Evolutionary conservation across 2,888 invertebrate species (phyloP).

Genomic region (Hyposoter didymator): DNA sequence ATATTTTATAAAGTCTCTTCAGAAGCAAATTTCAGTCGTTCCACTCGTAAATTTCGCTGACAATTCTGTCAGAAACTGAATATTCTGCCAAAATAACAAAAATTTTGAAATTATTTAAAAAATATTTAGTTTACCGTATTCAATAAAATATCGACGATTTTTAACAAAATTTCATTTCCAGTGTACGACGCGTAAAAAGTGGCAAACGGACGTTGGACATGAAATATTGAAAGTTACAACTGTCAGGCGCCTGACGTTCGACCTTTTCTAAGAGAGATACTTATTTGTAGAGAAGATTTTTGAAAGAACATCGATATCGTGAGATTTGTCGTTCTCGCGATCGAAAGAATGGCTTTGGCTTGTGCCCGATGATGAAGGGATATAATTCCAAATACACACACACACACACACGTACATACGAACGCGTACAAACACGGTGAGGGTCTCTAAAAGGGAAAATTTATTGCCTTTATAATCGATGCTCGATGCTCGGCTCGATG

Average conservation of each 20-base stretch:
- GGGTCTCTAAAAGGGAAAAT: conserved; percentile 51
- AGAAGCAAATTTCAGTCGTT: too few species aligned
- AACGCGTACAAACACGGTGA: conserved; percentile 10
- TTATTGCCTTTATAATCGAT: conserved; percentile 66
- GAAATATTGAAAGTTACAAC: not conserved
- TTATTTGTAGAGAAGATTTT: conserved; percentile 3
- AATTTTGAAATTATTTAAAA: too few species aligned
- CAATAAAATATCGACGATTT: too few species aligned
- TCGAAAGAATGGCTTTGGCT: conserved; percentile 3
- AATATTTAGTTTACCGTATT: too few species aligned
- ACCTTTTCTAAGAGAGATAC: not conserved
- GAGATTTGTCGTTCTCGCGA: conserved; percentile 13
- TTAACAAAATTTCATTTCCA: too few species aligned
- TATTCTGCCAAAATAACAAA: too few species aligned
- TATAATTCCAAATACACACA: not conserved
- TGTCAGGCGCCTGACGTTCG: not conserved
- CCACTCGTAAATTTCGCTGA: too few species aligned
- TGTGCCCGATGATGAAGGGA: conserved; percentile 20
- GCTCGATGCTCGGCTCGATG: conserved; percentile 67
- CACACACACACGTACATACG: conserved; percentile 15
- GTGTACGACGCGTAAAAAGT: not conserved
- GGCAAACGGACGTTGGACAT: not conserved
- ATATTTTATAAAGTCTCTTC: too few species aligned
- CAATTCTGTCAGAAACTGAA: too few species aligned
- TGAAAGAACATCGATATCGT: not conserved